Conservation (phyloP, 2,888 invertebrate genomes). For the Hedya salicella region DNA sequence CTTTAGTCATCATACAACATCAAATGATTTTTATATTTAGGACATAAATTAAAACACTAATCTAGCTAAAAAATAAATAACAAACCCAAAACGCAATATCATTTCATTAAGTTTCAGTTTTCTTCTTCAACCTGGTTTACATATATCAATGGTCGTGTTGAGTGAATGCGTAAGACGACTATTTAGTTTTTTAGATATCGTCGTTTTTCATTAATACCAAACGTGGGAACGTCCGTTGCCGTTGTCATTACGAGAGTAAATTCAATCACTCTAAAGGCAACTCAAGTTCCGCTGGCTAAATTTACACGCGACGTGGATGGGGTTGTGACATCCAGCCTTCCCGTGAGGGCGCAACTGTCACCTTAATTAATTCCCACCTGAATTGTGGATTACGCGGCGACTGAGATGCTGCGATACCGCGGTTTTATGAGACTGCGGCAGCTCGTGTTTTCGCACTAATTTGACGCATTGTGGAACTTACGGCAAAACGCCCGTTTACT, state of each 20-base stretch:
- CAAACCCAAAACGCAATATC: neutral
- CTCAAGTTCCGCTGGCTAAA: slow-evolving; percentile 38
- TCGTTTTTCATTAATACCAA: neutral
- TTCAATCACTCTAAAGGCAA: slow-evolving; percentile 22
- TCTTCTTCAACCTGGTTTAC: no score
- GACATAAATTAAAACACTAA: neutral
- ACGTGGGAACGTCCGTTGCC: neutral
- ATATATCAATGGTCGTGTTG: no score
- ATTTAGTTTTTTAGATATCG: no score
- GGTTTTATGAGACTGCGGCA: slow-evolving; percentile 33
- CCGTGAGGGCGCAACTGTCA: slow-evolving; percentile 40
- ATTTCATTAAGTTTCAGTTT: no score
- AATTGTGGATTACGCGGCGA: slow-evolving; percentile 36
- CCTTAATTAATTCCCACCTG: slow-evolving; percentile 45
- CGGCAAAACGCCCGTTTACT: slow-evolving; percentile 6
- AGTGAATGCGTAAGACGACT: no score
- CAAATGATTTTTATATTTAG: slow-evolving; percentile 50
- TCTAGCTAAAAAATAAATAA: neutral
- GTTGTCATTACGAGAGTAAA: slow-evolving; percentile 17
- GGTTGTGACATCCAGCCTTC: slow-evolving; percentile 40
- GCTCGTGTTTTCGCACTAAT: slow-evolving; percentile 41
- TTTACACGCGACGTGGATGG: slow-evolving; percentile 35
- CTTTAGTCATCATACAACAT: slow-evolving; percentile 45
- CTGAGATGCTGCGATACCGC: slow-evolving; percentile 31
- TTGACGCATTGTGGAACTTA: slow-evolving; percentile 35